A percentile compares a stretch with the other conserved stretches of the same genome.
These are phyloP conservation scores for Riptortus pedestris DNA, from an alignment of 1,140 invertebrate genomes.

Conservation along the genomic window DNA sequence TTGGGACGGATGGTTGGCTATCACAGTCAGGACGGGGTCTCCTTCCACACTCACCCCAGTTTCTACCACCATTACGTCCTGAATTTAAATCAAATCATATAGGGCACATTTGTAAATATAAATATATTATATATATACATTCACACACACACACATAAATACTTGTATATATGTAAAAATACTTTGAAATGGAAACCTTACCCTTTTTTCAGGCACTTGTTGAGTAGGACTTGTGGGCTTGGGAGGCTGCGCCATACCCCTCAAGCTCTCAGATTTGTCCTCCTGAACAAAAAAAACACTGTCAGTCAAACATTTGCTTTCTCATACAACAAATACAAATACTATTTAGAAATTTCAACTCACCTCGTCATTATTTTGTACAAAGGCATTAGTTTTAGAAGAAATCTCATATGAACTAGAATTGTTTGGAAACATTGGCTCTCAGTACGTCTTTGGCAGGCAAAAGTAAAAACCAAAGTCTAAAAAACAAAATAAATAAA, in stretches of 20 bases:
- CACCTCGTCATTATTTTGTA: conserved; percentile 42
- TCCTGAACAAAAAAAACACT: conserved; percentile 35
- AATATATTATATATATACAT: too few species aligned
- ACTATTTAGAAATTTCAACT: not conserved
- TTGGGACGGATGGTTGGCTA: conserved; percentile 29
- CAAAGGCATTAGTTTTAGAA: conserved; percentile 49
- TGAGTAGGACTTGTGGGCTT: conserved; percentile 32
- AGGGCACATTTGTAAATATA: too few species aligned
- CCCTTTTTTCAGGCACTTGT: conserved; percentile 35
- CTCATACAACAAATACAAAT: not conserved
- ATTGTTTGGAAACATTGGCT: conserved; percentile 50
- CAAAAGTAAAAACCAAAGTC: conserved; percentile 50
- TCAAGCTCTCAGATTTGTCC: conserved; percentile 45
- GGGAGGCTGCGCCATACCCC: conserved; percentile 39
- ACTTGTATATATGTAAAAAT: not conserved
- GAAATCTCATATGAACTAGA: conserved; percentile 51
- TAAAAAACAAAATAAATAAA: conserved; percentile 30
- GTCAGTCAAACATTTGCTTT: too few species aligned
- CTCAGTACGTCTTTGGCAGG: conserved; percentile 51
- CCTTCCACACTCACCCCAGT: conserved; percentile 21
- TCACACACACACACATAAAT: too few species aligned
- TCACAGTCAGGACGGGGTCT: conserved; percentile 29
- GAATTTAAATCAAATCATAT: conserved; percentile 11
- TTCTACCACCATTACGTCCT: conserved; percentile 27
- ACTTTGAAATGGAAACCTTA: conserved; percentile 9